A percentile compares a stretch with the other conserved stretches of the same genome.
Conservation (phyloP, 1,140 invertebrate genomes). For the Akabosia matsudoensis region DNA sequence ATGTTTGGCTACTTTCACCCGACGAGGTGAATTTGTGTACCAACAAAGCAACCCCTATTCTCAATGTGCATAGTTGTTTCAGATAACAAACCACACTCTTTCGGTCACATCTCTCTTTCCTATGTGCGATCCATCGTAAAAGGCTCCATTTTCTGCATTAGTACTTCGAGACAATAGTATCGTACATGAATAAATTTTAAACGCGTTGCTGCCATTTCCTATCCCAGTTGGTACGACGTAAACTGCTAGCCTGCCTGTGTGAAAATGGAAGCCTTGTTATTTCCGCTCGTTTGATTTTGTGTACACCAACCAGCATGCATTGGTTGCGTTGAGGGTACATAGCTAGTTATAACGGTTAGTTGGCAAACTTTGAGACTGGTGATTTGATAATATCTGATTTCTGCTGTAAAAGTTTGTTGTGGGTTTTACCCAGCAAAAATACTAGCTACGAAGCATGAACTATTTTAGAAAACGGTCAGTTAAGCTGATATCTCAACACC, state of each 20-base stretch:
- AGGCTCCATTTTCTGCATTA: background rate
- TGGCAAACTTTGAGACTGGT: background rate
- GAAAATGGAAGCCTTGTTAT: background rate
- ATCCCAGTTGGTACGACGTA: background rate
- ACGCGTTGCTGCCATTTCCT: background rate
- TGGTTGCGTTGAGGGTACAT: no score
- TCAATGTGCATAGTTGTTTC: no score
- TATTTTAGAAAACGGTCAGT: no score
- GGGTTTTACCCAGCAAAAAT: no score
- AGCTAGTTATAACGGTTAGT: no score
- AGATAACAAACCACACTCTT: background rate
- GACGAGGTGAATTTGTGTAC: no score
- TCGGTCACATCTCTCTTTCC: background rate
- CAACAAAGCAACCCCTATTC: no score
- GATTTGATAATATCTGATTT: constrained; percentile 7
- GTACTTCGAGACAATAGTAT: background rate
- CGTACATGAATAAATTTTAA: background rate
- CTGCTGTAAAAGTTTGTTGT: background rate
- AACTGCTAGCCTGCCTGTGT: background rate
- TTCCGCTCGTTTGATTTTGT: background rate
- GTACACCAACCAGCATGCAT: background rate
- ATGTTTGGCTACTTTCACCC: no score
- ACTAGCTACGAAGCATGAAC: no score
- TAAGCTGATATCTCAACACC: no score
- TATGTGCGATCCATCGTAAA: background rate